Evolutionary conservation across 2,888 invertebrate genomes (phyloP).

Genomic region (Chromoteleia sp.): DNA sequence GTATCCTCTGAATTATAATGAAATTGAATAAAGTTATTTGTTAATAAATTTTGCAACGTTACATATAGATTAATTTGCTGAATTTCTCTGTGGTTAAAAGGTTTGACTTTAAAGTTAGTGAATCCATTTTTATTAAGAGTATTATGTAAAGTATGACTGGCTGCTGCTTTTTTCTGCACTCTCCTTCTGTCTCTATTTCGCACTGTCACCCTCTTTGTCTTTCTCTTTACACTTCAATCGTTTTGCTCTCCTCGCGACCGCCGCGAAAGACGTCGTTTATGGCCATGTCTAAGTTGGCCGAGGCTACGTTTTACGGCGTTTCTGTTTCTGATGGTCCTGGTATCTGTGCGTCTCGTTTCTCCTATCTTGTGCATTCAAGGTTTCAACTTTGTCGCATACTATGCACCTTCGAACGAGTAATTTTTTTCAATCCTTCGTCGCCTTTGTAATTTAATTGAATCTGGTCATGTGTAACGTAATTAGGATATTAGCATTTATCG

Average conservation of each 20-base stretch:
- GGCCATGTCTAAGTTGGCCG: conserved; percentile 83
- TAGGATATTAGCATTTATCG: conserved; percentile 38
- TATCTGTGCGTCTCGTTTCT: conserved; percentile 77
- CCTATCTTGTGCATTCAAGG: conserved; percentile 78
- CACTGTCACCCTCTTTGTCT: conserved; percentile 41
- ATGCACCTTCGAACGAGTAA: conserved; percentile 38
- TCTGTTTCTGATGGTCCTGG: conserved; percentile 80
- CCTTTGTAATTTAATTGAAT: conserved; percentile 68
- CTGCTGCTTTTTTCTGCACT: conserved; percentile 53
- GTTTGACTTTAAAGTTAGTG: conserved; percentile 26
- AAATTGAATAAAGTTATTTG: not conserved
- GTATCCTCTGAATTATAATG: not conserved
- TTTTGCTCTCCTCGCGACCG: conserved; percentile 69
- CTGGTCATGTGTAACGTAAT: conserved; percentile 48
- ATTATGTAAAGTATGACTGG: conserved; percentile 69
- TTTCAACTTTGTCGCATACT: conserved; percentile 72
- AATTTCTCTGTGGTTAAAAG: conserved; percentile 22
- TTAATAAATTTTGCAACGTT: not conserved
- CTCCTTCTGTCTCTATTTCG: conserved; percentile 50
- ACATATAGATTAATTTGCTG: not conserved
- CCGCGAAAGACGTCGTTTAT: conserved; percentile 78
- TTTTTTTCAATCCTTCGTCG: conserved; percentile 53
- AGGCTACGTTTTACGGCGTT: conserved; percentile 83
- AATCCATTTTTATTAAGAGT: conserved; percentile 69
- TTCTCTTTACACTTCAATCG: conserved; percentile 60